Base-by-base conservation (phyloP, 2,113 vertebrate genomes). In the Limnothrissa miodon region DNA sequence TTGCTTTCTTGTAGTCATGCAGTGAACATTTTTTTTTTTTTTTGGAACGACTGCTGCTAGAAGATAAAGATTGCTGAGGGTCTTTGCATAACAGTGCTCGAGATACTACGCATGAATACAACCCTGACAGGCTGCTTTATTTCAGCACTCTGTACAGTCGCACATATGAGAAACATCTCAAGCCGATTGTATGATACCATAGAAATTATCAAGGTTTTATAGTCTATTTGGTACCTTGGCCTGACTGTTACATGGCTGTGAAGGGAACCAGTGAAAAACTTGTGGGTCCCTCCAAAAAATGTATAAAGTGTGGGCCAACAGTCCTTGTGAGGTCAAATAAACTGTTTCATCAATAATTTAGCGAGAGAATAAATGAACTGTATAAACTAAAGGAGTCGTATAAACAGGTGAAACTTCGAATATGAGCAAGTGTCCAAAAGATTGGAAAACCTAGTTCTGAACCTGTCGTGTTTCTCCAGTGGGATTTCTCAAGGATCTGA, bases 401-500 rank as follows among this genome's bases (percentile, higher is more conserved):
- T 5, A 29, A 74, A 74, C 66, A 29, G 11, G n/a, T 9, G 59
- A 29, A 62, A 62, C 59, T 29, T 1, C 36, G 78, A 78, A 46
- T 81, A 7, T 21, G 82, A 83, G 53, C 82, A 82, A 53, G 84
- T 83, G 81, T 83, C 80, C 70, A 46, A 81, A 33, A 13, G 53
- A 74, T 45, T 82, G 79, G 23, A 56, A 82, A 33, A 39, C 80
- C 82, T 39, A 85, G 39, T 84, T 80, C 36, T 56, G 19, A 45
- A 53, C 84, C 39, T 4, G 19, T 21, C 9, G 48, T 39, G 39
- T 81, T 46, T 13, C 36, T 29, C 56, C 78, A 0, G 15, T 74
- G 10, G 59, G 74, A 87, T 84, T 88, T 85, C 82, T 45, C 62
- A 82, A 83, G 39, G 79, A 85, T 87, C 82, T 80, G 84, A 83